phyloP scores from a whole-genome alignment of 2,888 invertebrate species.

The Synergus itoensis region DNA sequence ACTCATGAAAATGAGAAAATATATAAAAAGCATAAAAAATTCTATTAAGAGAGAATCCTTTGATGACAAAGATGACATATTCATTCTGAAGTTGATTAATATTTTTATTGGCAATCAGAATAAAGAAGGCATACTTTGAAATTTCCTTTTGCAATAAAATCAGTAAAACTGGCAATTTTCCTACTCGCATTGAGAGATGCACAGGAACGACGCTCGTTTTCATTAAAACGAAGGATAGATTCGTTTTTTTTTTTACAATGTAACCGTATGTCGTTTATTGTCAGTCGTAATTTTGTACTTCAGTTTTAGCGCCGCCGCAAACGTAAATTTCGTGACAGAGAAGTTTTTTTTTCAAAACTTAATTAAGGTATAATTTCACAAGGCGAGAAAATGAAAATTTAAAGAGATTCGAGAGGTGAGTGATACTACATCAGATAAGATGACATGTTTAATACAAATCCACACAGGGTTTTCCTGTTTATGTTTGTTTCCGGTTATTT shows the following conservation, averaged over 20 bases:
- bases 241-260: slow-evolving; percentile 1
- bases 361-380: neutral
- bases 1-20: no score
- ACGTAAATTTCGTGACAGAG: neutral
- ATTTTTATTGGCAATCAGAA: neutral
- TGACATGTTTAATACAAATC: neutral
- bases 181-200: neutral
- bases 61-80: no score
- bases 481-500: slow-evolving; percentile 38
- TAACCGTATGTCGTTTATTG: slow-evolving; percentile 4
- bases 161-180: neutral
- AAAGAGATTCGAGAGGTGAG: neutral
- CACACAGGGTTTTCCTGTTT: slow-evolving; percentile 28
- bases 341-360: neutral
- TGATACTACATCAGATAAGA: neutral
- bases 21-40: no score
- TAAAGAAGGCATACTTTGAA: neutral
- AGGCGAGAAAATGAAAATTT: neutral
- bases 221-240: slow-evolving; percentile 1
- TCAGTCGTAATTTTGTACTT: slow-evolving; percentile 6
- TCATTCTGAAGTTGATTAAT: neutral
- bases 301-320: neutral
- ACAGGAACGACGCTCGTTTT: neutral
- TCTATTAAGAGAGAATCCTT: no score
- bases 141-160: neutral